Evolutionary conservation across 2,797 vertebrate genomes (phyloP).

Genomic region (Sarcophilus harrisii): DNA sequence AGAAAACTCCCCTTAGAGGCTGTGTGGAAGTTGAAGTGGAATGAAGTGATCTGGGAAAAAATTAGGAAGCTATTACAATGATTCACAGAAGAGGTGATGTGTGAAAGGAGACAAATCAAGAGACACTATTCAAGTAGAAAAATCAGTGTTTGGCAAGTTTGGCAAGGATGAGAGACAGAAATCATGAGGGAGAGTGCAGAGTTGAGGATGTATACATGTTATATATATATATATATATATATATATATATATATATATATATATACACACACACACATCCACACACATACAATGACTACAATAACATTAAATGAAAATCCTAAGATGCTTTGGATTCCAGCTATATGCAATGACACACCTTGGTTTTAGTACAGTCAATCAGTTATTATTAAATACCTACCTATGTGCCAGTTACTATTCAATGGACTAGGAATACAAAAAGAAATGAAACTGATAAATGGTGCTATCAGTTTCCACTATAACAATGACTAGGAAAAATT

Average conservation of each 20-base stretch:
- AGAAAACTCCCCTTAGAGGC: no score
- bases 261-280: no score
- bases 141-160: no score
- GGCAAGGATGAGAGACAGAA: no score
- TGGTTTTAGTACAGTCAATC: neutral
- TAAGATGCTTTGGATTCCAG: neutral
- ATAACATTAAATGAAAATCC: neutral
- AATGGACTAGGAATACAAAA: neutral
- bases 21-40: no score
- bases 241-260: no score
- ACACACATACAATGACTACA: neutral
- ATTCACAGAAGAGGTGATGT: no score
- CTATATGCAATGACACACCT: neutral
- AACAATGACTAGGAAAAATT: constrained; percentile 58
- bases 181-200: neutral
- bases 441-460: neutral
- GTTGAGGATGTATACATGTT: neutral
- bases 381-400: neutral
- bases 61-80: no score
- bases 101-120: no score
- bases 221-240: no score
- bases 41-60: no score
- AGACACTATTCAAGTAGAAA: no score
- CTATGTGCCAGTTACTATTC: neutral
- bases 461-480: constrained; percentile 28